These are phyloP conservation scores for Plebejus anna DNA, from an alignment of 2,888 invertebrate genomes.

Conservation along the genomic window DNA sequence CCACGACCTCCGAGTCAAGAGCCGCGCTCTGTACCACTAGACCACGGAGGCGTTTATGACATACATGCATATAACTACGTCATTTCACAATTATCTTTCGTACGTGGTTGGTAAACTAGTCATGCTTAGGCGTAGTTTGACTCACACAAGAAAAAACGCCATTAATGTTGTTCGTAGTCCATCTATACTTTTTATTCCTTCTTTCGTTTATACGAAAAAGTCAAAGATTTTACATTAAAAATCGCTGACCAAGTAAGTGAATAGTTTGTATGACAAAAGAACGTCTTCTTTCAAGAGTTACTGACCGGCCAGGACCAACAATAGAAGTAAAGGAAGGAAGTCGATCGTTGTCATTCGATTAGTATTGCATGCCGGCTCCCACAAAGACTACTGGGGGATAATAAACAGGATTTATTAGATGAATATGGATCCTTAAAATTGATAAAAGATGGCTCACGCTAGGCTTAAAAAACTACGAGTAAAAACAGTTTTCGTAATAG, in stretches of 20 bases:
- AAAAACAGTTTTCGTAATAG: too few species aligned
- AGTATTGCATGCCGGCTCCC: constrained; percentile 42
- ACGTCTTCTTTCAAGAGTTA: constrained; percentile 42
- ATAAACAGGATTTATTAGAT: constrained; percentile 22
- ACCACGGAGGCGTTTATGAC: too few species aligned
- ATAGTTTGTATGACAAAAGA: constrained; percentile 19
- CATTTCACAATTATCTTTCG: neutral
- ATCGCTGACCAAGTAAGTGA: constrained; percentile 14
- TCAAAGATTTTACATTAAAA: constrained; percentile 6
- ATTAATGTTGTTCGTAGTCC: neutral
- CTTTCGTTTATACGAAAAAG: neutral
- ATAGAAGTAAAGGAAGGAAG: constrained; percentile 60
- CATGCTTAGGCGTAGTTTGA: neutral
- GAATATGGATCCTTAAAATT: constrained; percentile 2
- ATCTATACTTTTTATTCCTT: neutral
- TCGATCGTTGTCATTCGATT: constrained; percentile 67
- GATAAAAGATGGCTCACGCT: neutral
- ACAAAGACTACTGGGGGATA: constrained; percentile 18
- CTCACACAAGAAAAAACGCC: neutral
- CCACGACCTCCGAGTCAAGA: too few species aligned
- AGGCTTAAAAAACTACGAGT: neutral
- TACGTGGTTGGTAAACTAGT: too few species aligned
- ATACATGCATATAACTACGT: neutral
- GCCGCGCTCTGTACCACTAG: too few species aligned
- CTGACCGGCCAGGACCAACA: constrained; percentile 40